phyloP scores from a whole-genome alignment of 1,140 invertebrate genomes.

The Drosophila kepulauana region DNA sequence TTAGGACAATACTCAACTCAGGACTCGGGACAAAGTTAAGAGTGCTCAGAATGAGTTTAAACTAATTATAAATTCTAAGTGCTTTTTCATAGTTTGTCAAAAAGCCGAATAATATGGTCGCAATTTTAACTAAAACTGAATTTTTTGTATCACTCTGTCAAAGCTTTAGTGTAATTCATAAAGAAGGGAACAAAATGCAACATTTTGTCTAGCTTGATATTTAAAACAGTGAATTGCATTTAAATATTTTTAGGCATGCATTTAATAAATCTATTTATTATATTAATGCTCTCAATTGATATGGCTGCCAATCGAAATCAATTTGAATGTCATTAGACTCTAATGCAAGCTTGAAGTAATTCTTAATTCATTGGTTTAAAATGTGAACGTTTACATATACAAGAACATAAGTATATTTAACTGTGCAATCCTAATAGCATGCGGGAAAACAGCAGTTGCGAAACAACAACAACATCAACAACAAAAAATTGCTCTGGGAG shows the following conservation, averaged over 20 bases:
- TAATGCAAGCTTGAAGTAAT: conserved; percentile 12
- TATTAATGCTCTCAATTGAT: too few species aligned
- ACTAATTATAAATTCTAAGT: background rate
- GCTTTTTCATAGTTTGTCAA: background rate
- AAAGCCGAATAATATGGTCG: background rate
- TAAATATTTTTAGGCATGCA: too few species aligned
- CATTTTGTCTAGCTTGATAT: too few species aligned
- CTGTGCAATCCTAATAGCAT: conserved; percentile 14
- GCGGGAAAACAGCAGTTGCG: conserved; percentile 15
- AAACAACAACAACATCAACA: conserved; percentile 8
- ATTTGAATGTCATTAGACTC: conserved; percentile 69
- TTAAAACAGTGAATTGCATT: too few species aligned
- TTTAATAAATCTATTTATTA: too few species aligned
- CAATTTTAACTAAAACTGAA: background rate
- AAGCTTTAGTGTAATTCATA: too few species aligned
- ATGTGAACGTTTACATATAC: background rate
- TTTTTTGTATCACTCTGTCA: background rate
- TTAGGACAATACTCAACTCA: conserved; percentile 6
- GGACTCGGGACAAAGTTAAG: conserved; percentile 12
- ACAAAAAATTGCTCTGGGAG: background rate
- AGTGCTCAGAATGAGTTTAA: conserved; percentile 9
- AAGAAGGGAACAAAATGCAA: too few species aligned
- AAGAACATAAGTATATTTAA: background rate
- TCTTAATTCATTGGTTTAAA: too few species aligned
- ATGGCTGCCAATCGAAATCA: conserved; percentile 39